Percentiles rank a stretch among this genome's conserved stretches.
phyloP scores from a whole-genome alignment of 2,797 vertebrate genomes.

The Mormyrops boulengeri region DNA sequence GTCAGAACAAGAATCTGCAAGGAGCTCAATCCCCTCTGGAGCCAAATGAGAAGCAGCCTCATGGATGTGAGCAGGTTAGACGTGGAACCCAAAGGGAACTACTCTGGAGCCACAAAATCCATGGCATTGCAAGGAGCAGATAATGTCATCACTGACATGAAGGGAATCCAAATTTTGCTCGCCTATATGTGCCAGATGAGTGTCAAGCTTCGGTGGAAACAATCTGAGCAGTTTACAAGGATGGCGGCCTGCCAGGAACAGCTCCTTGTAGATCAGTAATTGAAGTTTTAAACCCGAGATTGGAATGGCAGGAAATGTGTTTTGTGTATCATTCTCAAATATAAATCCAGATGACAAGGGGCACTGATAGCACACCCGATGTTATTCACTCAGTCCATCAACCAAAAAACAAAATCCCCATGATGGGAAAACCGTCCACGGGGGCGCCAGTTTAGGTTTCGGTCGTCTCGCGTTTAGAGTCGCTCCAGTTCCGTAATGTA shows the following conservation, averaged over 20 bases:
- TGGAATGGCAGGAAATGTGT: constrained; percentile 25
- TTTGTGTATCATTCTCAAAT: constrained; percentile 22
- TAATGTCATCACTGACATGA: constrained; percentile 30
- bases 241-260: constrained; percentile 50
- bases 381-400: constrained; percentile 14
- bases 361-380: not conserved
- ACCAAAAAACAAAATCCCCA: constrained; percentile 6
- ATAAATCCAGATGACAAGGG: constrained; percentile 25
- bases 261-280: constrained; percentile 22
- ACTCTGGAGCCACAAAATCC: not conserved
- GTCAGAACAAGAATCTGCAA: not conserved
- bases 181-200: not conserved
- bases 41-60: not conserved
- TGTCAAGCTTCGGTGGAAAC: constrained; percentile 10
- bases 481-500: constrained; percentile 23
- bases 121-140: constrained; percentile 7
- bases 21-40: not conserved
- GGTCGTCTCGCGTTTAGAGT: not conserved
- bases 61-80: not conserved
- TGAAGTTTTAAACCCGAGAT: constrained; percentile 18
- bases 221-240: constrained; percentile 57
- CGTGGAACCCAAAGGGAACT: not conserved
- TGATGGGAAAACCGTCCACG: constrained; percentile 15
- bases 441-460: constrained; percentile 14
- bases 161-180: constrained; percentile 30